A percentile compares a stretch with the other conserved stretches of the same genome.
Conservation (phyloP, 2,888 invertebrate genomes). For the Zonitis immaculata region DNA sequence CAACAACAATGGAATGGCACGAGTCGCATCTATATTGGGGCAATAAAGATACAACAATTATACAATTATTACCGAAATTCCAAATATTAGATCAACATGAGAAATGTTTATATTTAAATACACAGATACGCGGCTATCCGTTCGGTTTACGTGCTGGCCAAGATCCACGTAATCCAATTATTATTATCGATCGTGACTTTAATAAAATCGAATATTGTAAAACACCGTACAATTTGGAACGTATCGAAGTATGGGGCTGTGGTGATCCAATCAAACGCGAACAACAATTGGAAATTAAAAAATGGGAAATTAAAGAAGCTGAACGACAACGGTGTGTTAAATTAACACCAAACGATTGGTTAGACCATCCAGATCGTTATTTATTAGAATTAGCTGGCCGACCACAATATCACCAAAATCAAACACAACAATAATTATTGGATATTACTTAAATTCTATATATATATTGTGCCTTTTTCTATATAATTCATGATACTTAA, state of each 20-base stretch:
- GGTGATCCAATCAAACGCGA: constrained; percentile 74
- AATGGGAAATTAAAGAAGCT: constrained; percentile 74
- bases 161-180: constrained; percentile 71
- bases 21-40: constrained; percentile 84
- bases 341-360: constrained; percentile 85
- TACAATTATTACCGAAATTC: constrained; percentile 70
- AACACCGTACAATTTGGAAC: constrained; percentile 59
- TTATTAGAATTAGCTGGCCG: constrained; percentile 82
- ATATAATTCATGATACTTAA: not conserved
- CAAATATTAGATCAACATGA: constrained; percentile 59
- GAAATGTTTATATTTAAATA: constrained; percentile 81
- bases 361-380: constrained; percentile 93
- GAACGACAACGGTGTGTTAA: constrained; percentile 83
- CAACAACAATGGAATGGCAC: constrained; percentile 76
- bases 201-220: constrained; percentile 65
- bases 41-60: constrained; percentile 67
- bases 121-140: constrained; percentile 77
- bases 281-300: constrained; percentile 82
- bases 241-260: constrained; percentile 81
- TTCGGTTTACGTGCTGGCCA: constrained; percentile 76
- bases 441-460: no score
- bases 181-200: constrained; percentile 71
- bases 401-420: constrained; percentile 70
- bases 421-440: constrained; percentile 26
- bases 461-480: not conserved